Conservation (phyloP, 2,113 vertebrate species). For the Calonectris borealis region DNA sequence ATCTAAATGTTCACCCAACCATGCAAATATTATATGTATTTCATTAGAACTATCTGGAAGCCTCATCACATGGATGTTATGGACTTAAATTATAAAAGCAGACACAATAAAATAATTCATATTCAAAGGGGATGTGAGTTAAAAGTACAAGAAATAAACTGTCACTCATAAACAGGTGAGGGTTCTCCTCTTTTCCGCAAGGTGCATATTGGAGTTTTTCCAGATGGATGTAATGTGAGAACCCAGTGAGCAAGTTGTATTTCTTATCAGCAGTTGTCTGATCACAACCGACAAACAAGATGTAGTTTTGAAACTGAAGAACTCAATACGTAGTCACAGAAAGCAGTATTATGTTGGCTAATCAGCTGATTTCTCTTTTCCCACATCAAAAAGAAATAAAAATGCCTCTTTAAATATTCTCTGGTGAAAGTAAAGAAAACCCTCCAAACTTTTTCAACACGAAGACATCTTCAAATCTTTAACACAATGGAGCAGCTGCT, state of each 20-base stretch:
- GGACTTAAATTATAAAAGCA: background rate
- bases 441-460: constrained; percentile 35
- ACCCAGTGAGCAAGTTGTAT: background rate
- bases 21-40: background rate
- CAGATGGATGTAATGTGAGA: background rate
- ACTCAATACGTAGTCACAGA: background rate
- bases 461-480: constrained; percentile 56
- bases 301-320: background rate
- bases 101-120: background rate
- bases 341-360: constrained; percentile 20
- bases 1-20: background rate
- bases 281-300: constrained; percentile 1
- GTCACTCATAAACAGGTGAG: background rate
- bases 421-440: constrained; percentile 37
- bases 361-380: background rate
- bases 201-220: background rate
- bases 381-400: background rate
- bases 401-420: constrained; percentile 40
- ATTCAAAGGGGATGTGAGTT: background rate
- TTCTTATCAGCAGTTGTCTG: constrained; percentile 9
- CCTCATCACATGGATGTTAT: background rate
- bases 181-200: background rate
- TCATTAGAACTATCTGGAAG: background rate
- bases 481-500: constrained; percentile 60
- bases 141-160: background rate